These are phyloP conservation scores for Xenopus tropicalis DNA, from an alignment of 2,113 vertebrate genomes.

Conservation along the genomic window DNA sequence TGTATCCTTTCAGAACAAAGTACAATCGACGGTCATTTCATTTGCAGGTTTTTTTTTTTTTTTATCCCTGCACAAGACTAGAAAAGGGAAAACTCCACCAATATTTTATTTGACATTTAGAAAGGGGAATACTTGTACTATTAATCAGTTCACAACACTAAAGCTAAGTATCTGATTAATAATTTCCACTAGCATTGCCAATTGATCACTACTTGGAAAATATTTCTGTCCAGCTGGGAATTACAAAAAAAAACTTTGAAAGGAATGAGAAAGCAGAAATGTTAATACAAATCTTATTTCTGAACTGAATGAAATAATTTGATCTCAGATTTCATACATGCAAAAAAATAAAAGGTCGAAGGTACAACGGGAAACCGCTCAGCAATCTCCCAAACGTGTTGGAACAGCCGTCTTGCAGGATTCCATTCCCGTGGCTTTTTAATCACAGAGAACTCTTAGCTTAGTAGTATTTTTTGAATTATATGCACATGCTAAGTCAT, in stretches of 20 bases:
- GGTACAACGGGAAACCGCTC: neutral
- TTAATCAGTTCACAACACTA: conserved; percentile 36
- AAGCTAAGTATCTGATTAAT: conserved; percentile 40
- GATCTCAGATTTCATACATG: neutral
- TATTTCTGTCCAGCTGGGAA: conserved; percentile 30
- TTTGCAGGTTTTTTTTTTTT: no score
- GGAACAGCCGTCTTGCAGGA: neutral
- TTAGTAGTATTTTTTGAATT: neutral
- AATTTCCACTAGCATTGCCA: conserved; percentile 41
- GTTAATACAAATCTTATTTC: conserved; percentile 13
- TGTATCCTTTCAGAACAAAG: conserved; percentile 26
- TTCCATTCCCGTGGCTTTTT: neutral
- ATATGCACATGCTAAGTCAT: conserved; percentile 6
- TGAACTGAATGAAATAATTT: neutral
- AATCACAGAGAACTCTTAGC: neutral
- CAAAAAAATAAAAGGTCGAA: neutral
- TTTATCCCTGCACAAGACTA: no score
- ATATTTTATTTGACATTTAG: conserved; percentile 26
- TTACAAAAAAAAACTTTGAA: neutral
- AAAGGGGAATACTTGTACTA: conserved; percentile 26
- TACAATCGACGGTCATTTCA: conserved; percentile 20
- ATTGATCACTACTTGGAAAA: conserved; percentile 33
- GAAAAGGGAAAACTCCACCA: no score
- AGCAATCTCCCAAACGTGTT: neutral
- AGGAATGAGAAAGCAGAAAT: conserved; percentile 24